These are phyloP conservation scores for roundworm (Caenorhabditis elegans) DNA, from an alignment of 1,140 invertebrate species.

Conservation along the genomic window WBcel235 BX284606.5:3056501-3057000, in stretches of 20 bases:
- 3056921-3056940: constrained; percentile 72
- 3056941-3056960: background rate
- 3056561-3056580: too few species aligned
- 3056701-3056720: too few species aligned
- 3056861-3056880: constrained; percentile 54
- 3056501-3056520: too few species aligned
- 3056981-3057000: constrained; percentile 71
- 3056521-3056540: too few species aligned
- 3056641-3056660: background rate
- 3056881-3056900: constrained; percentile 67
- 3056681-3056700: too few species aligned
- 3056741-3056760: constrained; percentile 45
- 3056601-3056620: constrained; percentile 47
- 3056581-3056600: background rate
- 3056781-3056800: background rate
- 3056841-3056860: constrained; percentile 51
- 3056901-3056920: constrained; percentile 72
- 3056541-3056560: too few species aligned
- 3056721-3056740: background rate
- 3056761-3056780: constrained; percentile 26
- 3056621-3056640: constrained; percentile 63
- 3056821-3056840: constrained; percentile 4
- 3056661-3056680: background rate
- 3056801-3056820: constrained; percentile 6
- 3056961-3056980: background rate